Base-by-base conservation (phyloP, 2,113 vertebrate genomes). In the Alethe diademata region DNA sequence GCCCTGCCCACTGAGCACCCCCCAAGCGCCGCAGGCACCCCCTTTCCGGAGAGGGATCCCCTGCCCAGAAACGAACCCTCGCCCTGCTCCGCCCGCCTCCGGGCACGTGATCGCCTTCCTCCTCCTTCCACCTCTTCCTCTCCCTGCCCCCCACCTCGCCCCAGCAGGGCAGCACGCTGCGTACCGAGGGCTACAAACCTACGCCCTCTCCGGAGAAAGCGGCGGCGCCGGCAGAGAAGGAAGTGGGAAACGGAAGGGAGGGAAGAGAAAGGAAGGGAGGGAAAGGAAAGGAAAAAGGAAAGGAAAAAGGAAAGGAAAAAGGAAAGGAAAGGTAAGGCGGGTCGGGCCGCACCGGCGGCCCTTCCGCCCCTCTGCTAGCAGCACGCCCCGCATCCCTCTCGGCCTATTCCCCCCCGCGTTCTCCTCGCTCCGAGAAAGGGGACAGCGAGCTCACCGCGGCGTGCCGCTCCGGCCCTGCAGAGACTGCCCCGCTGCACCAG, bases 211-310 rank as follows among this genome's bases (percentile, higher is more conserved):
- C 43, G 8, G 24, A 51, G 12, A 48, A 6, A 42, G 60, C 22
- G 36, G 61, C 25, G 31, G 62, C 70, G 20, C 14, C 7, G 31
- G 22, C 20, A 28, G 6, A 8, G 62, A 22, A 31, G 8, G 35
- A 42, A 48, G 26, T 2, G 35, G 14, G 12, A 42, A 20, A 13
- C 6, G 18, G 3, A 33, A 20, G 17, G 6, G 18, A 19, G 4
- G 26, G 16, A 51, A 12, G 5, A 5, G 9, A 10, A 26, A 2
- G 2, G 26, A 3, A 5, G 40, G n/a, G 1, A 24, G 6, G 40
- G 13, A 13, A 40, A 40, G 40, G 40, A 6, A 40, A 40, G 13
- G 40, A 35, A 35, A 35, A 35, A 35, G 35, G 9, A 10, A 26
- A 2, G 2, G 26, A 3, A 5, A 13, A 40, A 40, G 40, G 40